These are phyloP conservation scores for Stenchaetothrips biformis DNA, from an alignment of 2,888 invertebrate genomes.

Conservation along the genomic window DNA sequence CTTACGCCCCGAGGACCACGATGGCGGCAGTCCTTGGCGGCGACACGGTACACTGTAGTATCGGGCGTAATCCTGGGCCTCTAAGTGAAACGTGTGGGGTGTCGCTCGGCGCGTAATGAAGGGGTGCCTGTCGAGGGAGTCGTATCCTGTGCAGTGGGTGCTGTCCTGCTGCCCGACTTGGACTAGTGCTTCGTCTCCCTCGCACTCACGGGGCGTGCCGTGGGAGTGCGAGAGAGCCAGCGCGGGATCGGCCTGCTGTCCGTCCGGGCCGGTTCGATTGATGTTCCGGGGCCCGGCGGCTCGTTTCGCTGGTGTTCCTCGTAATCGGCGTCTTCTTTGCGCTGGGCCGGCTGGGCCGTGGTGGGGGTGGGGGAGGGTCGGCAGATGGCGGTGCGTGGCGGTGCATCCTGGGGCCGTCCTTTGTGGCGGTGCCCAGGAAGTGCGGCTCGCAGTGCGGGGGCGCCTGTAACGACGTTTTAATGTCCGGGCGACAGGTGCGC, in stretches of 20 bases:
- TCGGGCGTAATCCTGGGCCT: neutral
- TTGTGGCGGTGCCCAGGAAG: neutral
- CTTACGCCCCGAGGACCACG: slow-evolving; percentile 2
- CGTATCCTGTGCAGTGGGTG: neutral
- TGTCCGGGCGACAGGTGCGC: neutral
- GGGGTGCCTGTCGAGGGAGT: neutral
- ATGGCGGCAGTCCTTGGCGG: neutral
- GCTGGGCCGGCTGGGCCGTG: neutral
- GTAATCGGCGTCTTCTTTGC: neutral
- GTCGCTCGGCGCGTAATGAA: neutral
- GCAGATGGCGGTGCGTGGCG: too few species aligned
- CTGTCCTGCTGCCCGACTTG: neutral
- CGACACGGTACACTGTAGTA: neutral
- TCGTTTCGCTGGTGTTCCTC: neutral
- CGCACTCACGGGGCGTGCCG: too few species aligned
- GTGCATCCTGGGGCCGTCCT: too few species aligned
- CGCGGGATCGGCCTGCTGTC: too few species aligned
- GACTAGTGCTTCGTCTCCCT: too few species aligned
- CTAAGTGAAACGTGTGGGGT: neutral
- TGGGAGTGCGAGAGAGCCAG: too few species aligned
- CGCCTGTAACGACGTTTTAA: neutral
- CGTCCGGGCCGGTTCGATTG: too few species aligned
- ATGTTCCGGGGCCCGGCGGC: too few species aligned
- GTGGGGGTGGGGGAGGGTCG: neutral
- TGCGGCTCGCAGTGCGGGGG: neutral